phyloP scores from a whole-genome alignment of 2,888 invertebrate genomes.

The Drosophila acutilabella region DNA sequence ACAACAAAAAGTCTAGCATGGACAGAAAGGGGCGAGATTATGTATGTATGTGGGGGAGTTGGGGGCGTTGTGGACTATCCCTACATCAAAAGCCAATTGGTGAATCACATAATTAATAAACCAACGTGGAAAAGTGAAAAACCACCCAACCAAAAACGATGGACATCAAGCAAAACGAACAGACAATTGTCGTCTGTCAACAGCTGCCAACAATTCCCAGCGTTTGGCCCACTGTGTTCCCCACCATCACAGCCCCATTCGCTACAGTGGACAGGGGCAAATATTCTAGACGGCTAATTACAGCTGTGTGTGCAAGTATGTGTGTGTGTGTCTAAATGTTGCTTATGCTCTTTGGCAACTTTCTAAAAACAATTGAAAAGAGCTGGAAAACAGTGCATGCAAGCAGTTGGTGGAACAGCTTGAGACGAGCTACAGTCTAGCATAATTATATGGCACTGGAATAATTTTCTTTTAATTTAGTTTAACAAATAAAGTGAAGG shows the following conservation, averaged over 20 bases:
- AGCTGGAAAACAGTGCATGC: conserved; percentile 20
- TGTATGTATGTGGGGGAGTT: too few species aligned
- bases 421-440: background rate
- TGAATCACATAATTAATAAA: conserved; percentile 51
- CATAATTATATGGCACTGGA: background rate
- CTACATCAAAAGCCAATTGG: conserved; percentile 19
- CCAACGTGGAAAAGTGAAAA: conserved; percentile 18
- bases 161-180: conserved; percentile 1
- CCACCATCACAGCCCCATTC: background rate
- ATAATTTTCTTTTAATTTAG: too few species aligned
- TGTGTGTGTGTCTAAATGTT: conserved; percentile 17
- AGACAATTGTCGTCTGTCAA: conserved; percentile 20
- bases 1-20: background rate
- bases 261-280: background rate
- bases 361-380: conserved; percentile 37
- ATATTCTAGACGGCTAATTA: conserved; percentile 42
- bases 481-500: too few species aligned
- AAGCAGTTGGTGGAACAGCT: conserved; percentile 17
- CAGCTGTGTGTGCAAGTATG: conserved; percentile 6
- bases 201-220: conserved; percentile 57
- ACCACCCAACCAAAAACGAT: background rate
- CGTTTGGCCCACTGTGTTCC: conserved; percentile 12
- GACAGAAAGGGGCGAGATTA: too few species aligned
- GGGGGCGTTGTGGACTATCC: background rate
- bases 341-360: conserved; percentile 41